These are phyloP conservation scores for Streblospio benedicti DNA, from an alignment of 1,140 invertebrate species.

Conservation along the genomic window DNA sequence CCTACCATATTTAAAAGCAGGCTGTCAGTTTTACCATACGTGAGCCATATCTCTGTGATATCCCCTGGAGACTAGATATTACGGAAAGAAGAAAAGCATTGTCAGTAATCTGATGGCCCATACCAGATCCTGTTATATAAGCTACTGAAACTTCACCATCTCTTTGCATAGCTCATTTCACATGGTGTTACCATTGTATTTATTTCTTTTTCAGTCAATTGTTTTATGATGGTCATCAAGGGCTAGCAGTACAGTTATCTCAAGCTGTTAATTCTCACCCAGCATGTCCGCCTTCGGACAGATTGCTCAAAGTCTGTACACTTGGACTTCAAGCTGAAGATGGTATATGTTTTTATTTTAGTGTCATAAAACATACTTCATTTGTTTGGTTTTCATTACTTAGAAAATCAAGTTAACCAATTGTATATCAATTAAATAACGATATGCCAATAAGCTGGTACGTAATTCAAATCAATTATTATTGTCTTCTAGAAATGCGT, in stretches of 20 bases:
- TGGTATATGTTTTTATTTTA: constrained; percentile 36
- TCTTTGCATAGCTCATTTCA: too few species aligned
- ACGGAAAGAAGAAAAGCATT: too few species aligned
- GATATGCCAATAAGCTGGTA: background rate
- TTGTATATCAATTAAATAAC: background rate
- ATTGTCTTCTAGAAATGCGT: background rate
- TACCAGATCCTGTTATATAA: too few species aligned
- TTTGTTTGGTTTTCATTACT: too few species aligned
- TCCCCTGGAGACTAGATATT: too few species aligned
- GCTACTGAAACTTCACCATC: too few species aligned
- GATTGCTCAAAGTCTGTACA: constrained; percentile 73
- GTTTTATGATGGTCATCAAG: constrained; percentile 78
- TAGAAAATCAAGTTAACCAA: background rate
- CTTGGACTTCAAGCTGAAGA: constrained; percentile 81
- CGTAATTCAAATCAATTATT: background rate
- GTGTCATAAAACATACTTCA: too few species aligned
- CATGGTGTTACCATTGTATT: too few species aligned
- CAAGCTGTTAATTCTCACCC: constrained; percentile 75
- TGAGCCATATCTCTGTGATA: too few species aligned
- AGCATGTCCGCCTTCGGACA: constrained; percentile 88
- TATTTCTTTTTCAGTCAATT: constrained; percentile 54
- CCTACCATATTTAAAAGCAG: too few species aligned
- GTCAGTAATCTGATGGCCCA: too few species aligned
- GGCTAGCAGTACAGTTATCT: constrained; percentile 72
- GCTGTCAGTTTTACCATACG: too few species aligned